Base-by-base conservation (phyloP, 2,113 vertebrate species). In the Xenus cinereus region DNA sequence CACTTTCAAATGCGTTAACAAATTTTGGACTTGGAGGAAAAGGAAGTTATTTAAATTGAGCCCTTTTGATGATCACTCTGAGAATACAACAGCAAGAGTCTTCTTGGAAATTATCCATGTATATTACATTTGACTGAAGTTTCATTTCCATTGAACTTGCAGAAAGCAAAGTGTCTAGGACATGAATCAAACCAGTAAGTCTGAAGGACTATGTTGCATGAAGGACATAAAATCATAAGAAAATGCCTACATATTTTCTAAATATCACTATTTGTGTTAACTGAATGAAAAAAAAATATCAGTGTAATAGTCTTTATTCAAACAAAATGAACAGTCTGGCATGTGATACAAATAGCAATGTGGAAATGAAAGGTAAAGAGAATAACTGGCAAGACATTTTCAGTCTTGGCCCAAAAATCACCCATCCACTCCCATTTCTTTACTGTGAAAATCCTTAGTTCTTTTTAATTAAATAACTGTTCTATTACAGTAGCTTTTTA, bases 401-500 rank as follows among this genome's bases (percentile, higher is more conserved):
- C 50, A 30, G 27, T 83, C 54, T 93, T 86, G 41, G 24, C 27
- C 43, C 43, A 90, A 74, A 80, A 71, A 72, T 68, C 64, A 87
- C 11, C 26, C 27, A 86, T 68, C 48, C 10, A 2, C 60, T 86
- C 59, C 59, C 35, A 80, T 81, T 90, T 75, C 51, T 96, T 80
- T 68, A 35, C 68, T 56, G 43, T 75, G 69, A 93, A 95, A 93
- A 89, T 86, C 39, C 30, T 86, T 86, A 84, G 43, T 37, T 92
- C 63, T 89, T 94, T 96, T 88, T 96, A 95, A 96, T 94, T 97
- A 94, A 96, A 91, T 95, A 93, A 90, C 46, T 81, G 48, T 24
- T 95, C 59, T 90, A 46, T 93, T 96, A 95, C 88, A 90, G 88
- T 93, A 90, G 64, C 80, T 96, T 95, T 97, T 96, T 93, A 95